Base-by-base conservation (phyloP, 2,888 invertebrate species). In the Drosophila colorata region DNA sequence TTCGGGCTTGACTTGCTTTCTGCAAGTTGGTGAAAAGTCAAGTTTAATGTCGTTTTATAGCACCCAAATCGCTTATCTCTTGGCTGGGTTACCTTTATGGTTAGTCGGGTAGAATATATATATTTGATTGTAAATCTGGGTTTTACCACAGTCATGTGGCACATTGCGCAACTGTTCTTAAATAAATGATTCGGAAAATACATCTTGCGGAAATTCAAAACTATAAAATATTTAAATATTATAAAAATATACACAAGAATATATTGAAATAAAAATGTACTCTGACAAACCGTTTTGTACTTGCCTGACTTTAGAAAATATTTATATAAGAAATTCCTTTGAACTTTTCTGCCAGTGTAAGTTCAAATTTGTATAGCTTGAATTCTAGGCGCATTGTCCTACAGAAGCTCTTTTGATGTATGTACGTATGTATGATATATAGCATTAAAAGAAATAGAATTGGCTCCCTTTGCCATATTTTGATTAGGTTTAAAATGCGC, bases 401-500 rank as follows among this genome's bases (percentile, higher is more conserved):
- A n/a, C n/a, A 38, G 25, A 40, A 44, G 70, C 48, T 57, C 47
- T 38, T 60, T 60, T 68, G 53, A 81, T 68, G 63, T 78, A 44
- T 16, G n/a, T n/a, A 14, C 51, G 51, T n/a, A n/a, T n/a, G n/a
- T n/a, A n/a, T n/a, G n/a, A n/a, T n/a, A n/a, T n/a, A n/a, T 46
- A 44, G 56, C 64, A 51, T 55, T 67, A 67, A 80, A 68, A 55
- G 16, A 52, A 64, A 58, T 67, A 58, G 64, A 64, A 20, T 60
- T 23, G 40, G n/a, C 43, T 41, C 2, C 52, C 64, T 59, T 63
- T 59, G 72, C 46, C 40, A 69, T 79, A 63, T 64, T 67, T 63
- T 80, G 81, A 81, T 74, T 78, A 82, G 56, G 59, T 85, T 82
- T 44, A 46, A 58, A 67, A 49, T 63, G 63, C 59, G 35, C 33